phyloP scores from a whole-genome alignment of 2,888 invertebrate species.

The Chrysomela aeneicollis region DNA sequence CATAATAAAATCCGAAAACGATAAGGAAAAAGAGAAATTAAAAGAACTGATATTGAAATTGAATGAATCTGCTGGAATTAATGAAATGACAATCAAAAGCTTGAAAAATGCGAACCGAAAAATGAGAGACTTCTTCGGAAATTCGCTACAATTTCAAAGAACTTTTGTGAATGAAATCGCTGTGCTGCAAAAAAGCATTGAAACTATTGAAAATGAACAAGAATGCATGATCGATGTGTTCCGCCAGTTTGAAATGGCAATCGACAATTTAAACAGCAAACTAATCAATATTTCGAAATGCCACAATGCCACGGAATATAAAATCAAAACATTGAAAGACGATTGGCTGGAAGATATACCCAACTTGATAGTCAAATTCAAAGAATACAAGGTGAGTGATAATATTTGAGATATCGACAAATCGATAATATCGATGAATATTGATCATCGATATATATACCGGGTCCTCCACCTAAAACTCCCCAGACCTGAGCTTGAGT shows the following conservation, averaged over 20 bases:
- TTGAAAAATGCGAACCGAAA: conserved; percentile 19
- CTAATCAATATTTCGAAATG: conserved; percentile 29
- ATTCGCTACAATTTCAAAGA: conserved; percentile 18
- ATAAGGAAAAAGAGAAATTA: conserved; percentile 2
- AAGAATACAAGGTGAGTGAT: conserved; percentile 13
- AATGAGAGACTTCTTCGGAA: conserved; percentile 14
- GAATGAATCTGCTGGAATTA: background rate
- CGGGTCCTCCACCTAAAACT: no score
- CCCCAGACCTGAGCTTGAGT: no score
- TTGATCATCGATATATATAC: no score
- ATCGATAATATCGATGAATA: no score
- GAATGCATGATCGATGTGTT: conserved; percentile 24
- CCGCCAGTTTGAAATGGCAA: conserved; percentile 16
- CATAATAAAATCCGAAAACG: background rate
- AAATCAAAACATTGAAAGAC: conserved; percentile 25
- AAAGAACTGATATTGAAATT: background rate
- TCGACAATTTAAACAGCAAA: conserved; percentile 29
- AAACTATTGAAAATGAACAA: conserved; percentile 28
- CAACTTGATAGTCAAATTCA: conserved; percentile 5
- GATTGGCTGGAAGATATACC: conserved; percentile 2
- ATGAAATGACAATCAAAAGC: conserved; percentile 7
- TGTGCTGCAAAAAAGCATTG: conserved; percentile 18
- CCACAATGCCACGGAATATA: conserved; percentile 26
- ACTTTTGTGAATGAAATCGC: conserved; percentile 10
- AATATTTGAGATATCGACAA: no score